Base-by-base conservation (phyloP, 92 coral and sea anemone genomes). In the Parazoanthus swiftii region DNA sequence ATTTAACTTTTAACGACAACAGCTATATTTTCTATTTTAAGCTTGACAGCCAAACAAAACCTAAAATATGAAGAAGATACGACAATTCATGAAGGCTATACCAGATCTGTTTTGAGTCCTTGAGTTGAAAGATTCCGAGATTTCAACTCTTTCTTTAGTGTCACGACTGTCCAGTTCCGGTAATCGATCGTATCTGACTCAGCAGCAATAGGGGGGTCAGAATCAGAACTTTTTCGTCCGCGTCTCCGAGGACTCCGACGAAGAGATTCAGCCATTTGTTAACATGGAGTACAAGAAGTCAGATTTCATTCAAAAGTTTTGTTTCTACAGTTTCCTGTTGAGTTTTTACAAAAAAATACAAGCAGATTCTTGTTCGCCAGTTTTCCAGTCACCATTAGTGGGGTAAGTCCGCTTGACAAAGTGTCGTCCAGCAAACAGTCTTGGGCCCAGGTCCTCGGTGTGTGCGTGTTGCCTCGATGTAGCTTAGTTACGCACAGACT, bases 31-130 rank as follows among this genome's bases (percentile, higher is more conserved):
- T 29, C 0, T 29, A 29, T 29, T 29, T 29, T 0, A 29, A 8
- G 39, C 18, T 77, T 37, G 13, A 36, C n/a, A 23, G 16, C 59
- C 33, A 68, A 33, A 56, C 21, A 71, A 70, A 36, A 70, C 86
- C 59, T 36, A 29, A 76, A 59, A 58, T 23, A 25, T 21, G n/a
- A 7, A 13, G 29, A 18, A 54, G 77, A 14, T 23, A 5, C 1
- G 29, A 54, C 77, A 44, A 15, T 70, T 25, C 18, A 81, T 9
- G 1, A 48, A 43, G 26, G 15, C 59, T 85, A 83, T 95, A 96
- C 98, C 93, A 96, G 89, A 39, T 96, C 98, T 77, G 95, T 92
- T 89, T 96, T 95, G 66, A 95, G 89, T 86, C 98, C 98, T 43
- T 89, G 87, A 21, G 94, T 42, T 7, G 93, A 38, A 56, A 77